Evolutionary conservation across 1,140 invertebrate species (phyloP).

Genomic region (Pantala flavescens): DNA sequence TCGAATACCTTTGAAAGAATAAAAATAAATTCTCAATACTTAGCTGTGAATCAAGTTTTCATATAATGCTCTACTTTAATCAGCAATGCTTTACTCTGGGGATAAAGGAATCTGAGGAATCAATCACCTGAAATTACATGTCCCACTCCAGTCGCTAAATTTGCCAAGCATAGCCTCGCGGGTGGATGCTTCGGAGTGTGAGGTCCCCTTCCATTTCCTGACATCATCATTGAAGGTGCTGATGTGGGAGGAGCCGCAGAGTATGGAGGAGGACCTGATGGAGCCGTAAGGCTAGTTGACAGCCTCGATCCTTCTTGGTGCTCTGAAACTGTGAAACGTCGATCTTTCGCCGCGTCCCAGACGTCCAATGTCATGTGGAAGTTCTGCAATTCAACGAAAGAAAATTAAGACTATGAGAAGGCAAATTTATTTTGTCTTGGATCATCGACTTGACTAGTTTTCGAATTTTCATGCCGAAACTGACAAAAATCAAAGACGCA

Average conservation of each 20-base stretch:
- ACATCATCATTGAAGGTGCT: not conserved
- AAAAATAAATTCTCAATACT: too few relatives aligned
- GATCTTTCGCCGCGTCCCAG: slow-evolving; percentile 7
- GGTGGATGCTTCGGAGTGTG: not conserved
- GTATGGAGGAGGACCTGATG: not conserved
- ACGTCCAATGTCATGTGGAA: slow-evolving; percentile 16
- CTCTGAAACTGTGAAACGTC: slow-evolving; percentile 13
- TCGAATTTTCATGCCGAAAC: too few relatives aligned
- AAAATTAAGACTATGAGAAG: too few relatives aligned
- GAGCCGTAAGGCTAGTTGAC: not conserved
- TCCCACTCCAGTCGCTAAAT: slow-evolving; percentile 16
- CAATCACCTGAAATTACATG: slow-evolving; percentile 14
- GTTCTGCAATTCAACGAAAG: not conserved
- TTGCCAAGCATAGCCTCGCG: not conserved
- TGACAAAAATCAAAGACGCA: too few relatives aligned
- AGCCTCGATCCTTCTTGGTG: slow-evolving; percentile 14
- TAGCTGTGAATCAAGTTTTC: too few relatives aligned
- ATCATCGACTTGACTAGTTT: too few relatives aligned
- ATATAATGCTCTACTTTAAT: too few relatives aligned
- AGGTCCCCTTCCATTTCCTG: not conserved
- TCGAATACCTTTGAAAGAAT: not conserved
- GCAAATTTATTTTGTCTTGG: too few relatives aligned
- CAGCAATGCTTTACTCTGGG: too few relatives aligned
- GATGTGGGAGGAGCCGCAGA: not conserved
- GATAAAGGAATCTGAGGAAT: too few relatives aligned